phyloP scores from a whole-genome alignment of 2,113 vertebrate genomes.

The Indri indri region DNA sequence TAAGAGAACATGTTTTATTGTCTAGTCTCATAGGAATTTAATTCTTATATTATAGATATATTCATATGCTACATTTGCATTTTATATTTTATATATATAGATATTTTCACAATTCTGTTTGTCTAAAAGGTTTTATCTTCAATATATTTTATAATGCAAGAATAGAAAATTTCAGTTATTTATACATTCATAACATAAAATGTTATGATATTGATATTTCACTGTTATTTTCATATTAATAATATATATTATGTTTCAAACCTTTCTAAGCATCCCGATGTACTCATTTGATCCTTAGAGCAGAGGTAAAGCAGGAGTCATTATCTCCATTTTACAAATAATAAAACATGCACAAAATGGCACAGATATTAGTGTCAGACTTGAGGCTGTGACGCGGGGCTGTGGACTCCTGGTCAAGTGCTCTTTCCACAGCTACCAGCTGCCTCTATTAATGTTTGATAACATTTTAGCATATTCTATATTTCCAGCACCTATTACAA shows the following conservation, averaged over 20 bases:
- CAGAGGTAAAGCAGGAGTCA: not conserved
- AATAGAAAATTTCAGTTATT: slow-evolving; percentile 30
- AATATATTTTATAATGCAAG: slow-evolving; percentile 31
- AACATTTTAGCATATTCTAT: slow-evolving; percentile 18
- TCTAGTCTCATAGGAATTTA: slow-evolving; percentile 23
- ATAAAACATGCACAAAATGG: not conserved
- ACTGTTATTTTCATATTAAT: not conserved
- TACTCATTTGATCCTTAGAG: slow-evolving; percentile 23
- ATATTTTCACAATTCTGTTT: slow-evolving; percentile 43
- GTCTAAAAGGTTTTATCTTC: slow-evolving; percentile 14
- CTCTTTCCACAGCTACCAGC: not conserved
- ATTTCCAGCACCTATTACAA: not conserved
- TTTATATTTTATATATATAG: slow-evolving; percentile 29
- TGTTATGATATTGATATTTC: slow-evolving; percentile 31
- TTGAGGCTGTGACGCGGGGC: not conserved
- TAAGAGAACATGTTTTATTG: slow-evolving; percentile 29
- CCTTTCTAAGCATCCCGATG: not conserved
- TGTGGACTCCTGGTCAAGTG: not conserved
- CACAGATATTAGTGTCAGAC: not conserved
- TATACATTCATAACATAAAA: slow-evolving; percentile 9
- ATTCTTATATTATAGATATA: not conserved
- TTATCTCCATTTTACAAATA: not conserved
- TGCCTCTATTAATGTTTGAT: not conserved
- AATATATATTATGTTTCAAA: slow-evolving; percentile 16
- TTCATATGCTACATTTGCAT: not conserved